These are phyloP conservation scores for Phylloscopus whistleri DNA, from an alignment of 2,113 vertebrate species.

Conservation along the genomic window DNA sequence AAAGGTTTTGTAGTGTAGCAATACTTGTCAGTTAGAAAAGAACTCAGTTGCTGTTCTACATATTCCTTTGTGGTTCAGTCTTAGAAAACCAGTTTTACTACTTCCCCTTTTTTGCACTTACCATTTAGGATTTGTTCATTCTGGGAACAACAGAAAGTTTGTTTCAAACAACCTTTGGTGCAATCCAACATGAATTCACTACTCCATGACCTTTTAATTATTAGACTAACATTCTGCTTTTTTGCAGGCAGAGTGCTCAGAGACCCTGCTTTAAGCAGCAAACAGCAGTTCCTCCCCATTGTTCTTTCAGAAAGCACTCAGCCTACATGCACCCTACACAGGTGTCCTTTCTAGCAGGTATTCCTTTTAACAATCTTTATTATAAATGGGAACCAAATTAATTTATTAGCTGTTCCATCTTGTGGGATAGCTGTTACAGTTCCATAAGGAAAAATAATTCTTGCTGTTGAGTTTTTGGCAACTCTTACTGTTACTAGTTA, in stretches of 20 bases:
- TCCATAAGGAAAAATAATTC: neutral
- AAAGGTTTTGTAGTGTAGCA: neutral
- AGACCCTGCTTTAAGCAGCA: neutral
- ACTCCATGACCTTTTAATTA: neutral
- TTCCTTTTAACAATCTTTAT: neutral
- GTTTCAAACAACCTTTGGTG: neutral
- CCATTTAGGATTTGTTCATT: neutral
- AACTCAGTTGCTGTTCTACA: neutral
- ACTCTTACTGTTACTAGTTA: neutral
- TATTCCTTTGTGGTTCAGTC: neutral
- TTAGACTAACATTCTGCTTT: neutral
- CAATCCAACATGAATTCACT: neutral
- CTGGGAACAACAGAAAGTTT: neutral
- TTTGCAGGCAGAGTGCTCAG: neutral
- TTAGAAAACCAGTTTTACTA: neutral
- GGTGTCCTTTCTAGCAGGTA: neutral
- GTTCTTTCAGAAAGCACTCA: neutral
- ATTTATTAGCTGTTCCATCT: neutral
- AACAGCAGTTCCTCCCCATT: neutral
- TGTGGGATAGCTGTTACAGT: neutral
- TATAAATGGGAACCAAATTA: neutral
- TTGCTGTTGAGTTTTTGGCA: neutral
- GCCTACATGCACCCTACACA: neutral
- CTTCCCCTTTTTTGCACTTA: neutral
- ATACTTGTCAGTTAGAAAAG: neutral